These are phyloP conservation scores for Pogonomyrmex barbatus DNA, from an alignment of 1,140 invertebrate genomes.

Conservation along the genomic window DNA sequence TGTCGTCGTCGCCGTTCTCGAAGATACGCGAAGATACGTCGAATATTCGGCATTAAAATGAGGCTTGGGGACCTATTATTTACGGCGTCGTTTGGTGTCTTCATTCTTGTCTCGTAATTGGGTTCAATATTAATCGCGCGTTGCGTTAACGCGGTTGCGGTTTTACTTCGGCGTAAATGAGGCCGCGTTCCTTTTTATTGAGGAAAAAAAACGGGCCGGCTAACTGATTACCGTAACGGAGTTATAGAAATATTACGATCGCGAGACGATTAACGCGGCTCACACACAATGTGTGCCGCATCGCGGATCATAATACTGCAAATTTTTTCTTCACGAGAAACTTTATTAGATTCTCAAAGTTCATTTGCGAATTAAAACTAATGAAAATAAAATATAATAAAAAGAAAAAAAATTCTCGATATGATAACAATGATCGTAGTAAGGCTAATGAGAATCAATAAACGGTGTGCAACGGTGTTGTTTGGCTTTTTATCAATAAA, in stretches of 20 bases:
- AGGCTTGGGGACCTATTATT: constrained; percentile 34
- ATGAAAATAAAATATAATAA: not conserved
- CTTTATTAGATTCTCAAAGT: constrained; percentile 15
- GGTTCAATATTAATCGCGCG: constrained; percentile 51
- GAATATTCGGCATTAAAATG: constrained; percentile 41
- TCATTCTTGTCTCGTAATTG: constrained; percentile 42
- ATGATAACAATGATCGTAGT: no score
- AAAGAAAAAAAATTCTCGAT: no score
- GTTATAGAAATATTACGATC: constrained; percentile 58
- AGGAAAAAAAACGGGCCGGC: constrained; percentile 14
- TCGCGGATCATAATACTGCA: constrained; percentile 25
- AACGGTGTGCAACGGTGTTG: no score
- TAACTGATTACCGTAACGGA: constrained; percentile 37
- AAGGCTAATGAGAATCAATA: no score
- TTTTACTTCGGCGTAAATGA: constrained; percentile 47
- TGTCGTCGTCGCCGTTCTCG: not conserved
- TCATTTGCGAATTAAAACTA: constrained; percentile 29
- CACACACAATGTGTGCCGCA: not conserved
- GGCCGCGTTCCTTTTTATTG: constrained; percentile 51
- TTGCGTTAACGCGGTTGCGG: constrained; percentile 33
- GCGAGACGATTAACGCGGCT: constrained; percentile 27
- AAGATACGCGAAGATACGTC: constrained; percentile 24
- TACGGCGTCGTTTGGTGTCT: constrained; percentile 46
- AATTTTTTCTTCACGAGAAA: constrained; percentile 8
- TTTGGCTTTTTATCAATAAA: no score